Base-by-base conservation (phyloP, 1,140 invertebrate species). In the Plectus sambesii region DNA sequence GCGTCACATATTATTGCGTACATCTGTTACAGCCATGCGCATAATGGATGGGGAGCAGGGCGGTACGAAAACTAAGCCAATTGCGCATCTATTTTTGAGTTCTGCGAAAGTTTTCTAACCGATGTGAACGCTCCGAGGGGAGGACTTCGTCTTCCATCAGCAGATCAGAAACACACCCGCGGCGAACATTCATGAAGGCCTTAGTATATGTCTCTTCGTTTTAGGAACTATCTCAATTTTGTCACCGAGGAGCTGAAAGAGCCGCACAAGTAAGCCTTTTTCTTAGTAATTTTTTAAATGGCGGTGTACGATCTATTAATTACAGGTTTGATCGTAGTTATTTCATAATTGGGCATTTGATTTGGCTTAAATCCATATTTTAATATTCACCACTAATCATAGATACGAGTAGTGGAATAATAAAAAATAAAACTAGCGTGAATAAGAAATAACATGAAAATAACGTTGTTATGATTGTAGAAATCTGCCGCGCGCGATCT, bases 401-500 rank as follows among this genome's bases (percentile, higher is more conserved):
- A 68, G 35, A 68, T 5, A 22, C 9, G 3, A 20, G 25, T 42
- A 52, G 2, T n/a, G 17, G 56, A 53, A 68, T 64, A 50, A 33
- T 64, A n/a, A 19, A 50, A 59, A 24, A 56, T 60, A 20, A 69
- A 63, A 57, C 60, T 64, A 44, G 54, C 57, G 20, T 60, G 64
- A 6, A 61, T 54, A 3, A 56, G 42, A 40, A 53, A 67, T 23
- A 56, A 61, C 15, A 63, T 66, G 12, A 49, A 47, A 5, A 51
- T 69, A 37, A 67, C 69, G 2, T n/a, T n/a, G n/a, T n/a, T n/a
- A 40, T 69, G 6, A 63, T 48, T 76, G 42, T 69, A 87, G 83
- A 62, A 92, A 89, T 74, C 73, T 92, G 2, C 87, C 86, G 2
- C 75, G 78, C 41, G 85, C 88, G 0, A 90, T 94, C 60, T 84